Conservation (phyloP, 2,113 vertebrate genomes). For the Petrocephalus zakoni region DNA sequence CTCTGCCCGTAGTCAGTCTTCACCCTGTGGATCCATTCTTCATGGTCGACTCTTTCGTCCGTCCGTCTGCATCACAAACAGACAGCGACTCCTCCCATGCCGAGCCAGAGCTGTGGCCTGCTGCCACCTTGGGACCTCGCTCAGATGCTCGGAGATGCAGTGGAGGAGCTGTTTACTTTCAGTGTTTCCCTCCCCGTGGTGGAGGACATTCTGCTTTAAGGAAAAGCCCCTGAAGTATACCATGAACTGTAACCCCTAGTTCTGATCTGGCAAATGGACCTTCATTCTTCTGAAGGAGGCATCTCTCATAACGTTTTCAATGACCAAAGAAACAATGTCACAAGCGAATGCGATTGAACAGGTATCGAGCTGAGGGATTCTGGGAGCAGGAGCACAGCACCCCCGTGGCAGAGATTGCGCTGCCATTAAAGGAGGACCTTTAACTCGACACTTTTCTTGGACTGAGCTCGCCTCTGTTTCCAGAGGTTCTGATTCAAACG, state of each 20-base stretch:
- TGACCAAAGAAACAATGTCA: conserved; percentile 92
- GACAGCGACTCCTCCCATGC: conserved; percentile 59
- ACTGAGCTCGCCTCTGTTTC: conserved; percentile 81
- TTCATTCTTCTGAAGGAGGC: conserved; percentile 76
- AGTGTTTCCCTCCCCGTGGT: conserved; percentile 26
- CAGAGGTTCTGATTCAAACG: conserved; percentile 56
- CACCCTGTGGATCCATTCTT: conserved; percentile 61
- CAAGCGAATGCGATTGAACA: conserved; percentile 54
- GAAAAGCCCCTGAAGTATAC: conserved; percentile 9
- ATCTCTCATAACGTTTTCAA: conserved; percentile 80
- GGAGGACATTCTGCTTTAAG: conserved; percentile 47
- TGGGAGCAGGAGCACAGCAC: conserved; percentile 41
- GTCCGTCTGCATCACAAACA: conserved; percentile 66
- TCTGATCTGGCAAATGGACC: conserved; percentile 49
- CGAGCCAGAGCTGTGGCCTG: conserved; percentile 53
- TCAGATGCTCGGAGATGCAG: conserved; percentile 38
- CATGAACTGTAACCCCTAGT: background rate
- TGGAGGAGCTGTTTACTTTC: conserved; percentile 42
- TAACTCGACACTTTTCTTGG: conserved; percentile 68
- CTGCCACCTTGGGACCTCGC: conserved; percentile 8
- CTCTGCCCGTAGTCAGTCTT: conserved; percentile 58
- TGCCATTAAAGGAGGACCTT: conserved; percentile 59
- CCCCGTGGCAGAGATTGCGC: conserved; percentile 33
- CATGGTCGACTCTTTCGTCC: conserved; percentile 63
- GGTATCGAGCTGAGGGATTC: conserved; percentile 45